Evolutionary conservation across 2,797 vertebrate genomes (phyloP).

Genomic region (Malacoraja senta): DNA sequence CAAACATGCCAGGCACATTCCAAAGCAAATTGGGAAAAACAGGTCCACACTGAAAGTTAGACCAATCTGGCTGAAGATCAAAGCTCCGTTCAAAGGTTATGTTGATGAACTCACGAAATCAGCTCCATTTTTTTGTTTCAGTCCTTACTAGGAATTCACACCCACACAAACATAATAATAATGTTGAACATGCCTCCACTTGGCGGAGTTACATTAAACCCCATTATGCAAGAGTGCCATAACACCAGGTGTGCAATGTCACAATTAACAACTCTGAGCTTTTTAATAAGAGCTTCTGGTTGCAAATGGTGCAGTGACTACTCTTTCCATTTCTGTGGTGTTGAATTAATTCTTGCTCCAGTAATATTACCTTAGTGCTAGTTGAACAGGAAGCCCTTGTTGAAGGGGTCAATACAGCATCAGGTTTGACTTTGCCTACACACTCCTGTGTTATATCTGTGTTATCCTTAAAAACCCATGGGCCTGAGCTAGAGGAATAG

Average conservation of each 20-base stretch:
- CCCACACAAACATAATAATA: conserved; percentile 14
- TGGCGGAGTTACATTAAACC: conserved; percentile 28
- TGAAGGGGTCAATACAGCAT: background rate
- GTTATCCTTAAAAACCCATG: too few relatives aligned
- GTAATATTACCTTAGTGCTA: background rate
- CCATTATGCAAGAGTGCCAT: background rate
- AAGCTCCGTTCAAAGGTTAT: background rate
- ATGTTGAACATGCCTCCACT: conserved; percentile 18
- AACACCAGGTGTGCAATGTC: conserved; percentile 42
- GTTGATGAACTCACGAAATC: background rate
- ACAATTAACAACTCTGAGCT: conserved; percentile 40
- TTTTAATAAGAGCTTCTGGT: conserved; percentile 41
- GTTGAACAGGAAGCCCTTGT: background rate
- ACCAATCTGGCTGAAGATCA: background rate
- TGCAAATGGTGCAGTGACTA: conserved; percentile 42
- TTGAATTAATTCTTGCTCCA: background rate
- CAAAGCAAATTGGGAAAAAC: background rate
- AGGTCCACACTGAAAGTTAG: background rate
- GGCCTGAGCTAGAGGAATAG: too few relatives aligned
- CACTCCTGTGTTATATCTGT: too few relatives aligned
- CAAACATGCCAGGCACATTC: background rate
- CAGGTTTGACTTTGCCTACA: background rate
- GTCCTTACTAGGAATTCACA: conserved; percentile 8
- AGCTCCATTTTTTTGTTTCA: background rate
- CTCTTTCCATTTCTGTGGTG: conserved; percentile 38